Evolutionary conservation across 2,888 invertebrate genomes (phyloP).

Genomic region (Drosophila yooni): DNA sequence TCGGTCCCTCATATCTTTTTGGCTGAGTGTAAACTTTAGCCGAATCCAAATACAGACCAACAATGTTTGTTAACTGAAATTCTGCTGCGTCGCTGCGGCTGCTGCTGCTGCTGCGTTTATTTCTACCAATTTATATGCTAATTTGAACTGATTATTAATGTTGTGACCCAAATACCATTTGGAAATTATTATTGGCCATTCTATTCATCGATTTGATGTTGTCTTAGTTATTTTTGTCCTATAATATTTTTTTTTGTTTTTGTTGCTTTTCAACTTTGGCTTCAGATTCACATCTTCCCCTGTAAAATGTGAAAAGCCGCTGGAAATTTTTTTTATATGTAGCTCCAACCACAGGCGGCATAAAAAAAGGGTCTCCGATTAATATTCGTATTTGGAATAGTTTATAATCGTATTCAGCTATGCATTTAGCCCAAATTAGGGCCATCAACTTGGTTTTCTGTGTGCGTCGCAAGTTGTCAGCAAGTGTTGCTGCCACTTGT

Average conservation of each 20-base stretch:
- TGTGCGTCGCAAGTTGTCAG: constrained; percentile 38
- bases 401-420: constrained; percentile 3
- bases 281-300: constrained; percentile 33
- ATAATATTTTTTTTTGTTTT: constrained; percentile 11
- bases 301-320: constrained; percentile 49
- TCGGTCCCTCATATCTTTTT: constrained; percentile 42
- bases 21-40: constrained; percentile 31
- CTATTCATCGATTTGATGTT: constrained; percentile 58
- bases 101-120: constrained; percentile 44
- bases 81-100: constrained; percentile 21
- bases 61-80: constrained; percentile 22
- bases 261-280: constrained; percentile 19
- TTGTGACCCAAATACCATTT: constrained; percentile 83
- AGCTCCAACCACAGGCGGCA: constrained; percentile 17
- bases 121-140: constrained; percentile 78
- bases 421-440: constrained; percentile 27
- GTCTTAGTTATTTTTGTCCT: constrained; percentile 19
- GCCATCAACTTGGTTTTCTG: constrained; percentile 15
- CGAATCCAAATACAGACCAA: constrained; percentile 36
- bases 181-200: constrained; percentile 80
- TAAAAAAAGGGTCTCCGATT: constrained; percentile 35
- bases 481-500: constrained; percentile 43
- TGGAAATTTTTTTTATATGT: constrained; percentile 47
- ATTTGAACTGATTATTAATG: constrained; percentile 83
- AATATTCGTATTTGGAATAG: constrained; percentile 17